Base-by-base conservation (phyloP, 2,797 vertebrate species). In the Leuciscus waleckii region DNA sequence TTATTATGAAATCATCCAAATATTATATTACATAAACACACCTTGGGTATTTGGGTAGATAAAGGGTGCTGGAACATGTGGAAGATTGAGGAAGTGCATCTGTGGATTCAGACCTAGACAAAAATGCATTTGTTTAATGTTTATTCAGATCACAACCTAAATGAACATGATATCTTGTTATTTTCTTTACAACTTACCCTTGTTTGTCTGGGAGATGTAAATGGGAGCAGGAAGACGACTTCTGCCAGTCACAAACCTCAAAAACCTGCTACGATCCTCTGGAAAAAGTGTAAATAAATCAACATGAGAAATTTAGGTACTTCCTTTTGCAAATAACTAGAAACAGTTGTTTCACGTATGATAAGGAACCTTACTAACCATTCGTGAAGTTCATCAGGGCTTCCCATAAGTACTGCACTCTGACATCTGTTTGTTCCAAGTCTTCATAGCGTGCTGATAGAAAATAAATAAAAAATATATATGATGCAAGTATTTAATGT, bases 241-340 rank as follows among this genome's bases (percentile, higher is more conserved):
- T 90, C 98, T 96, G 76, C 98, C 98, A 0, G 98, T 99, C 87
- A 99, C 98, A 92, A 99, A 99, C 91, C 98, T 96, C 87, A 99
- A 94, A 92, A 99, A 99, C 84, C 98, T 96, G 93, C 98, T 99
- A 63, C 98, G 98, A 92, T 99, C 98, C 97, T 99, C 98, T 99
- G 54, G 39, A 7, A 56, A 35, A 84, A 77, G 26, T 39, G 9
- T 19, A 82, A 69, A 88, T 21, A 86, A 51, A 77, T 71, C 70
- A 23, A 39, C 8, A 77, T 29, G 8, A 56, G n/a, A 23, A 61
- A 37, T 21, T 37, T 16, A 39, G 32, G 16, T 17, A 43, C 3
- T 41, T 84, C 6, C n/a, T 29, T 84, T 58, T 32, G 7, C 63
- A 69, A 17, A 56, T 43, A 10, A 69, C 4, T 54, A 54, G 4